A percentile compares a stretch with the other conserved stretches of the same genome.
phyloP scores from a whole-genome alignment of 2,797 vertebrate species.

The Garrulus glandarius region DNA sequence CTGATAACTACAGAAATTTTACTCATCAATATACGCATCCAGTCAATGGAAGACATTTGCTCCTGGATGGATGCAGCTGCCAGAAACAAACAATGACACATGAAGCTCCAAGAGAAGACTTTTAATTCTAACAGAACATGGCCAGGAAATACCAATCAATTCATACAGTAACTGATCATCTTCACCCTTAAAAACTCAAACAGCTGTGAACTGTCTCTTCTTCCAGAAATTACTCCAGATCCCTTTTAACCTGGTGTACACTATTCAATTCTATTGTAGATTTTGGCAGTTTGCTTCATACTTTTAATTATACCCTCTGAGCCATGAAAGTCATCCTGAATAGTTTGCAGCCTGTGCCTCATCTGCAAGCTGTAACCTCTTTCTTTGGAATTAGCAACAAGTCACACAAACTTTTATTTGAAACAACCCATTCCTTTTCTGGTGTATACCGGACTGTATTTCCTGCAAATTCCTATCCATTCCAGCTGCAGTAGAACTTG shows the following conservation, averaged over 20 bases:
- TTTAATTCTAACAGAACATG: conserved; percentile 18
- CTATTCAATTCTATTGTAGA: conserved; percentile 53
- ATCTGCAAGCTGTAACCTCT: not conserved
- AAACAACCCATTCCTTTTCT: conserved; percentile 56
- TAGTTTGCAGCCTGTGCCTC: not conserved
- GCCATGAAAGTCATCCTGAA: conserved; percentile 35
- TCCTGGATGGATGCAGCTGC: not conserved
- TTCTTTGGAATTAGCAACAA: not conserved
- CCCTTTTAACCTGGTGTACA: conserved; percentile 60
- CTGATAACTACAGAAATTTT: not conserved
- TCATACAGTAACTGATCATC: conserved; percentile 66
- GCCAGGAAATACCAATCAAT: conserved; percentile 71
- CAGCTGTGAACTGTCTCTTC: conserved; percentile 68
- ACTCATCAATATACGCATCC: not conserved
- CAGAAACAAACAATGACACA: conserved; percentile 20
- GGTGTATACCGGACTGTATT: not conserved
- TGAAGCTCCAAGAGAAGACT: conserved; percentile 9
- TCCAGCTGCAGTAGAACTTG: conserved; percentile 13
- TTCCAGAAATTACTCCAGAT: conserved; percentile 58
- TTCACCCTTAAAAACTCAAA: conserved; percentile 52
- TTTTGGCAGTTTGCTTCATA: conserved; percentile 60
- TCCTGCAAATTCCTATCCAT: conserved; percentile 11
- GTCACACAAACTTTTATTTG: conserved; percentile 60
- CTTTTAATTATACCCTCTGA: conserved; percentile 45
- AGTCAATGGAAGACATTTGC: not conserved